Conservation (phyloP, 2,888 invertebrate genomes). For the Dendrolimus houi region DNA sequence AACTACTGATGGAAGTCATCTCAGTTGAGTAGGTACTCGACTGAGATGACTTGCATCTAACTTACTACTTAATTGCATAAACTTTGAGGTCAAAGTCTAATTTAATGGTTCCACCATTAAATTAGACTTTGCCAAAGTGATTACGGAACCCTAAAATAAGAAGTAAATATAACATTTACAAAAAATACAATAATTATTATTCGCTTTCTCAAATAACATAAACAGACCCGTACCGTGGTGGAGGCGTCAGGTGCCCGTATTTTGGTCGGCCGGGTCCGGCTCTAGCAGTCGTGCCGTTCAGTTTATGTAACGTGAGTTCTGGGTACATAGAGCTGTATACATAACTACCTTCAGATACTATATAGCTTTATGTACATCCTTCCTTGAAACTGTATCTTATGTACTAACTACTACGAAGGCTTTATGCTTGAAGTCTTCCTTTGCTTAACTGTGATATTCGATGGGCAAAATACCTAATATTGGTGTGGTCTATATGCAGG, state of each 20-base stretch:
- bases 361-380: slow-evolving; percentile 2
- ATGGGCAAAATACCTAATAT: background rate
- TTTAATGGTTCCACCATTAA: too few species aligned
- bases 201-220: slow-evolving; percentile 14
- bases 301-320: slow-evolving; percentile 58
- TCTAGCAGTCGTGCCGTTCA: slow-evolving; percentile 49
- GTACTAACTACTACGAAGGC: slow-evolving; percentile 10
- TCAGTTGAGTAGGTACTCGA: too few species aligned
- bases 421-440: slow-evolving; percentile 19
- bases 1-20: too few species aligned
- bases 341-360: slow-evolving; percentile 11
- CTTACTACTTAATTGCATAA: too few species aligned
- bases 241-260: slow-evolving; percentile 72
- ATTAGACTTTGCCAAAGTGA: too few species aligned
- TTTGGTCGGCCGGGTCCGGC: slow-evolving; percentile 63
- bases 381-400: background rate
- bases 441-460: slow-evolving; percentile 13
- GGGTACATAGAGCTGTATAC: slow-evolving; percentile 31
- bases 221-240: slow-evolving; percentile 25
- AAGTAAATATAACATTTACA: background rate
- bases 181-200: background rate
- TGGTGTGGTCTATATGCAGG: too few species aligned
- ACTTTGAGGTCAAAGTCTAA: too few species aligned
- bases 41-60: too few species aligned
- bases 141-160: too few species aligned